Evolutionary conservation across 2,797 vertebrate species (phyloP), one percentile per base, ranked within the genome.

Genomic region (Moxostoma hubbsi): DNA sequence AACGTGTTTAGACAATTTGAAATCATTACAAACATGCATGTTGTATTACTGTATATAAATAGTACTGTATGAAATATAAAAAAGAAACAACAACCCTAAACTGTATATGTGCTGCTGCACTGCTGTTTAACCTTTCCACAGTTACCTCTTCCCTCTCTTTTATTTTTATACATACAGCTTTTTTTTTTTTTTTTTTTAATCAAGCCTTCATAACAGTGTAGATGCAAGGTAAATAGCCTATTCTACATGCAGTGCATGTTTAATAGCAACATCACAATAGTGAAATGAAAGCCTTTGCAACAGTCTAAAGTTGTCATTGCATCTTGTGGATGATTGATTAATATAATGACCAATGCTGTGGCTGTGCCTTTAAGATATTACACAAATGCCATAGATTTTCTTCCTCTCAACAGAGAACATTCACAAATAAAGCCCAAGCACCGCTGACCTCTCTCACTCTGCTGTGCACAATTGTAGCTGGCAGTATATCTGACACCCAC

Each of bases 361-460:
- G 47, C 68, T 68, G 16, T 68, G 78, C 71, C 80, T 85, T 86
- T 85, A 83, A 87, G 85, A 85, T 83, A 84, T 85, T 86, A 85
- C 70, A 86, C 81, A 85, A 85, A 87, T 64, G 64, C 15, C 78
- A 87, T 82, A 77, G 83, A 87, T 85, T 87, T 83, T 79, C 72
- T 54, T 79, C 45, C 64, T 75, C 51, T 62, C 73, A 78, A 76
- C 80, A 73, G 66, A 62, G 73, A 64, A 64, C 50, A 24, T 75
- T 80, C 36, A 16, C 73, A 57, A 55, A 78, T 55, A 49, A 51
- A 77, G 18, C 57, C 9, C 43, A n/a, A 49, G 75, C 79, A 47
- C 13, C n/a, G 54, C 55, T 64, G 74, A 85, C 79, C 78, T 64
- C 64, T 68, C n/a, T 49, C 43, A 58, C 79, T 68, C 18, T 45